Evolutionary conservation across 2,113 vertebrate species (phyloP).

Genomic region (Puntigrus tetrazona): DNA sequence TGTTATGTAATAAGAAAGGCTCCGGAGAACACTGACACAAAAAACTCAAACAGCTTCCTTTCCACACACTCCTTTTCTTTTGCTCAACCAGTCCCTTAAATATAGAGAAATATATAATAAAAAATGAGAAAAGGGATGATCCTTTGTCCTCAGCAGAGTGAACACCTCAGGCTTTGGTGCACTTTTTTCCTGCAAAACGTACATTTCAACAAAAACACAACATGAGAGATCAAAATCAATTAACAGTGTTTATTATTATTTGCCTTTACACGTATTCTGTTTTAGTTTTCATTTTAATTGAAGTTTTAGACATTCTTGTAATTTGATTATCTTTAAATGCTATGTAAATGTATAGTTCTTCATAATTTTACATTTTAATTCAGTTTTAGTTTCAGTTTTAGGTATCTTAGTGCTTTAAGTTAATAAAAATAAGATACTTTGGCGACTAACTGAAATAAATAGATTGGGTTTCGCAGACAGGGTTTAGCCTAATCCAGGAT

Average conservation of each 20-base stretch:
- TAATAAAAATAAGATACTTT: no score
- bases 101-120: conserved; percentile 53
- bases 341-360: background rate
- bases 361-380: no score
- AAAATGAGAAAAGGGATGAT: conserved; percentile 61
- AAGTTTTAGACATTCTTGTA: background rate
- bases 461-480: no score
- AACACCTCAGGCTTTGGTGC: conserved; percentile 13
- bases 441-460: no score
- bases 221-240: no score
- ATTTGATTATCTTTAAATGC: background rate
- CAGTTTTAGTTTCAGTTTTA: no score
- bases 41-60: conserved; percentile 29
- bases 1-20: conserved; percentile 6
- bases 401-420: no score
- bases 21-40: conserved; percentile 15
- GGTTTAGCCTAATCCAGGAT: no score
- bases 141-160: conserved; percentile 47
- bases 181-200: no score
- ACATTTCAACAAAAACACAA: no score
- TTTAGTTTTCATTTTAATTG: background rate
- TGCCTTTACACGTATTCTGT: background rate
- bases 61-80: conserved; percentile 50
- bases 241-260: no score
- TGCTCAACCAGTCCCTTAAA: conserved; percentile 70